These are phyloP conservation scores for Polyploca ridens DNA, from an alignment of 2,888 invertebrate species.

Conservation along the genomic window DNA sequence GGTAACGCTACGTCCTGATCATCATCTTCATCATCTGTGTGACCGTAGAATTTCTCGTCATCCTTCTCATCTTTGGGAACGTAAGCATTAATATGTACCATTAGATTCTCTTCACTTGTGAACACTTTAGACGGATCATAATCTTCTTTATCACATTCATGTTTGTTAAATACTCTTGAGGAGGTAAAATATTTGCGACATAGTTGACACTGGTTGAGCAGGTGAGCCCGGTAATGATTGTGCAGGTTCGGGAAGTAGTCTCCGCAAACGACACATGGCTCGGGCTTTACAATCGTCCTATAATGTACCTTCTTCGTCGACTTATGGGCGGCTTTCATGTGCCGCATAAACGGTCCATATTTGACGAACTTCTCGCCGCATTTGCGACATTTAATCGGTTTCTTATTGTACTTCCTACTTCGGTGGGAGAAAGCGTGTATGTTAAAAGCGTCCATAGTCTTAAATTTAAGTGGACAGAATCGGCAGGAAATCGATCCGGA, in stretches of 20 bases:
- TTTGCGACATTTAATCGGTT: constrained; percentile 73
- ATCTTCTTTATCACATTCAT: constrained; percentile 68
- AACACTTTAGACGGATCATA: constrained; percentile 71
- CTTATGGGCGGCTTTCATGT: constrained; percentile 72
- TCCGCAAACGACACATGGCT: constrained; percentile 85
- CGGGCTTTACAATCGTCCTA: constrained; percentile 72
- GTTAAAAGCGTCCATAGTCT: constrained; percentile 78
- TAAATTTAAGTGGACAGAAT: constrained; percentile 77
- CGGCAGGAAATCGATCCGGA: constrained; percentile 79
- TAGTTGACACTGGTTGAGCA: constrained; percentile 81
- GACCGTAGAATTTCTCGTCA: constrained; percentile 74
- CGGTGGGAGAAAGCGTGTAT: constrained; percentile 79
- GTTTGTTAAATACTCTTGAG: constrained; percentile 59
- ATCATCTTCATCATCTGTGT: constrained; percentile 63
- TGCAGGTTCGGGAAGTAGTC: constrained; percentile 85
- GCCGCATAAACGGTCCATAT: constrained; percentile 76
- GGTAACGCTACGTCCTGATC: constrained; percentile 33
- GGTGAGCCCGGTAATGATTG: constrained; percentile 85
- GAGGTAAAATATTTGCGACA: constrained; percentile 78
- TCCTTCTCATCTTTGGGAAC: constrained; percentile 70
- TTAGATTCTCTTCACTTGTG: constrained; percentile 62
- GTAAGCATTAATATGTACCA: constrained; percentile 63
- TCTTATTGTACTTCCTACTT: constrained; percentile 74
- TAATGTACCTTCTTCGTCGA: constrained; percentile 72
- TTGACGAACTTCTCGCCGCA: constrained; percentile 75